These are phyloP conservation scores for Paramisgurnus dabryanus DNA, from an alignment of 2,113 vertebrate genomes.

Conservation along the genomic window DNA sequence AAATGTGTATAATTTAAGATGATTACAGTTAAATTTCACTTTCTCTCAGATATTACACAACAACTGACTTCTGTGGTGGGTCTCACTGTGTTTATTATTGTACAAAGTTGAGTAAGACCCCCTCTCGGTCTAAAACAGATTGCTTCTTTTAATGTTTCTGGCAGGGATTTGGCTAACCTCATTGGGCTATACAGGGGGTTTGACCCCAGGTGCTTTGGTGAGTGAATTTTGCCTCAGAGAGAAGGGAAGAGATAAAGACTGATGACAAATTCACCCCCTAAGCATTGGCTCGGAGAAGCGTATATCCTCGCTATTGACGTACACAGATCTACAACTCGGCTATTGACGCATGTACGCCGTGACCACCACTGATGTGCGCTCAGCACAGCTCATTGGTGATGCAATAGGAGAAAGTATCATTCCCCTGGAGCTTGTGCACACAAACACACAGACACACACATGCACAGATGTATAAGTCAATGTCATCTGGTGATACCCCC, in stretches of 20 bases:
- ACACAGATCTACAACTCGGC: conserved; percentile 26
- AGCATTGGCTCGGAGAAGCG: conserved; percentile 31
- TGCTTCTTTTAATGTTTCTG: conserved; percentile 33
- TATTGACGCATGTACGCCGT: conserved; percentile 50
- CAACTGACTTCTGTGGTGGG: conserved; percentile 39
- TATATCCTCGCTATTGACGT: conserved; percentile 54
- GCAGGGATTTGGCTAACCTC: conserved; percentile 13
- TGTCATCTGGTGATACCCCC: conserved; percentile 52
- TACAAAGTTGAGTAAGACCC: conserved; percentile 15
- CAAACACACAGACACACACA: conserved; percentile 38
- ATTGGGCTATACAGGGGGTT: conserved; percentile 17
- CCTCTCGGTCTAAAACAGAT: conserved; percentile 3
- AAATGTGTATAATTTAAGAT: not conserved
- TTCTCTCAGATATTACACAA: not conserved
- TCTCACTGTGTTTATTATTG: conserved; percentile 34
- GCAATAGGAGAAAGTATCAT: conserved; percentile 51
- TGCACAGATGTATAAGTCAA: conserved; percentile 40
- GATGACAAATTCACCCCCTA: conserved; percentile 51
- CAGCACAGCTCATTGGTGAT: conserved; percentile 42
- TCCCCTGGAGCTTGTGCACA: conserved; percentile 32
- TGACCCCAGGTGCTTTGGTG: conserved; percentile 23
- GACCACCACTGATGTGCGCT: conserved; percentile 31
- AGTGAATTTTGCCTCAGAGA: conserved; percentile 34
- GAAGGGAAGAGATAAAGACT: conserved; percentile 43
- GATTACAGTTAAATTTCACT: not conserved